Evolutionary conservation across 2,797 vertebrate species (phyloP), one percentile per base, ranked within the genome.

Genomic region (Aldrovandia affinis): DNA sequence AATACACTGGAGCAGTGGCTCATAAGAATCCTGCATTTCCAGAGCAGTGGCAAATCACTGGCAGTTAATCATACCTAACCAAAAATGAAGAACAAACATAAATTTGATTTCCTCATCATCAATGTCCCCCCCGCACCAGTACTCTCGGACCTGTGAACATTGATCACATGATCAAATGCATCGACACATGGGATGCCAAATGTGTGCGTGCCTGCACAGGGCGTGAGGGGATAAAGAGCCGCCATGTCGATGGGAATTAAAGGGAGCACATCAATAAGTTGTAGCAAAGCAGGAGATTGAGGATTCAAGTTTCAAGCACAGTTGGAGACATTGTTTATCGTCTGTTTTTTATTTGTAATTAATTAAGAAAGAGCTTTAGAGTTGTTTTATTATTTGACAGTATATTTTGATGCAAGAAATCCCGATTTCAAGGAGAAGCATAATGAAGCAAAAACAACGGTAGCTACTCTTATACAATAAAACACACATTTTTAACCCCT

Each of bases 221-320:
- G 39, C 79, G 59, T 52, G 22, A 36, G 59, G 30, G 83, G 84
- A 91, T 89, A 8, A 90, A 87, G 86, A 59, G 82, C 0, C 73
- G 33, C 30, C 57, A 50, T 47, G 89, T 90, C 70, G 77, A 88
- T 86, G 89, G 86, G 90, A 89, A 92, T 90, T 81, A 88, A 90
- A 90, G 87, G 88, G 83, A 89, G 82, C 85, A 88, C 89, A 92
- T 92, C 92, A 88, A 92, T 92, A 91, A 89, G 39, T 81, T 84
- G 86, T 84, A 78, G 86, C 22, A 80, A 47, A 47, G 54, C n/a
- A 47, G 22, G 77, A 61, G 47, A 36, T 68, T 83, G 39, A n/a
- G 39, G 7, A 75, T 42, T 25, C 20, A 44, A 75, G 70, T 75
- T 44, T 75, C 20, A 75, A 47, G 68, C 25, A n/a, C 39, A 25